Evolutionary conservation across 2,797 vertebrate species (phyloP).

Genomic region (Diglossa cyanea): DNA sequence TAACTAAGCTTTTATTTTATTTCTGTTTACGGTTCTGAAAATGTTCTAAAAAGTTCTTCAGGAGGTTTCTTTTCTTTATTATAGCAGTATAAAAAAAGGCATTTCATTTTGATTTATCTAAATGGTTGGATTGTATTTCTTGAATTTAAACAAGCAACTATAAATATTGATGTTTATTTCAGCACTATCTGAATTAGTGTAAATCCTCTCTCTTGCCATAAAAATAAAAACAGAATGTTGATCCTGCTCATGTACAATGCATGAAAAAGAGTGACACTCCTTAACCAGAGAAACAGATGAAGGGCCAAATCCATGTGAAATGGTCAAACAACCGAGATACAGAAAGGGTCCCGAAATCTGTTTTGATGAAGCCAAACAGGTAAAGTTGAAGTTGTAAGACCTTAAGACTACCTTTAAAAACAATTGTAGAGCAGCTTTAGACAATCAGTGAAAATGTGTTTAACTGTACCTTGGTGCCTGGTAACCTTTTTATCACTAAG

Average conservation of each 20-base stretch:
- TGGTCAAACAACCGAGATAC: conserved; percentile 94
- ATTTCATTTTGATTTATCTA: not conserved
- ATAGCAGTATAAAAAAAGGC: not conserved
- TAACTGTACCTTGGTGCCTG: not conserved
- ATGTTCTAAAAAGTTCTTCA: not conserved
- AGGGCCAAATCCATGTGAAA: conserved; percentile 92
- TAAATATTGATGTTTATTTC: not conserved
- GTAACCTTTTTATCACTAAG: conserved; percentile 31
- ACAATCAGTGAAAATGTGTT: not conserved
- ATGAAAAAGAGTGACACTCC: conserved; percentile 31
- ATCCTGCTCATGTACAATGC: not conserved
- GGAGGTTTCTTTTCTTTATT: not conserved
- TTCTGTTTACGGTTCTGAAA: not conserved
- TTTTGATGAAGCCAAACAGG: conserved; percentile 91
- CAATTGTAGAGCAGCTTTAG: not conserved
- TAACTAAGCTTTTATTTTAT: not conserved
- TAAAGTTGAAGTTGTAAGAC: conserved; percentile 74
- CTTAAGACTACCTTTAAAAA: not conserved
- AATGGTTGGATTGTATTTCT: not conserved
- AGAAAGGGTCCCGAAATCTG: conserved; percentile 95
- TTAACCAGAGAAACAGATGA: conserved; percentile 84
- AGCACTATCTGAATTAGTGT: not conserved
- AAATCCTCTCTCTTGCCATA: not conserved
- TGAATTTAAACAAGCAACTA: not conserved
- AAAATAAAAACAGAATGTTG: not conserved